A percentile compares a stretch with the other conserved stretches of the same genome.
These are phyloP conservation scores for Sminthurides bifidus DNA, from an alignment of 1,140 invertebrate genomes.

Conservation along the genomic window DNA sequence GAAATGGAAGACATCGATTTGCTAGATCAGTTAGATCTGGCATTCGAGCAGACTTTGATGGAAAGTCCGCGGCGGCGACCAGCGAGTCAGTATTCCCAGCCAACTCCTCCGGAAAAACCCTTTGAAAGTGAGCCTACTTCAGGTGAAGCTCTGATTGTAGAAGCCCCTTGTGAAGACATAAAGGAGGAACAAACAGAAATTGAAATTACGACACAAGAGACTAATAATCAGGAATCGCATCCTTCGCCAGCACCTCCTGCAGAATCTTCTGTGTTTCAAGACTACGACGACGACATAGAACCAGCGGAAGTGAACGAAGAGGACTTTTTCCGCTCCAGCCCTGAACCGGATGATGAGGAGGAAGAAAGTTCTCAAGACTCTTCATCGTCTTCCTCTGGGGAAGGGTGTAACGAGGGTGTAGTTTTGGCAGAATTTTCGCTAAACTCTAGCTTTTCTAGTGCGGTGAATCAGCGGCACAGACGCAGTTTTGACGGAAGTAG, in stretches of 20 bases:
- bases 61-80: background rate
- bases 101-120: background rate
- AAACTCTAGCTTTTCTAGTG: slow-evolving; percentile 2
- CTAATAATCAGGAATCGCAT: background rate
- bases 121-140: too few species aligned
- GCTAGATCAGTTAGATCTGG: slow-evolving; percentile 29
- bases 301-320: slow-evolving; percentile 30
- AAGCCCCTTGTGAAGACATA: too few species aligned
- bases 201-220: background rate
- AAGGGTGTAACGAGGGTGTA: slow-evolving; percentile 19
- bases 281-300: slow-evolving; percentile 17
- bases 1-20: slow-evolving; percentile 28
- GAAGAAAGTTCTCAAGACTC: slow-evolving; percentile 15
- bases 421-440: slow-evolving; percentile 31
- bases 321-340: slow-evolving; percentile 30
- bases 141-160: too few species aligned
- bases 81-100: background rate
- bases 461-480: slow-evolving; percentile 6
- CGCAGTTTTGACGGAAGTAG: slow-evolving; percentile 24
- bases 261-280: background rate
- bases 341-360: slow-evolving; percentile 16
- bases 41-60: slow-evolving; percentile 30
- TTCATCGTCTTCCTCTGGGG: slow-evolving; percentile 18
- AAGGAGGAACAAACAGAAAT: background rate
- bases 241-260: background rate